These are phyloP conservation scores for Xestia sexstrigata DNA, from an alignment of 2,888 invertebrate species.

Conservation along the genomic window DNA sequence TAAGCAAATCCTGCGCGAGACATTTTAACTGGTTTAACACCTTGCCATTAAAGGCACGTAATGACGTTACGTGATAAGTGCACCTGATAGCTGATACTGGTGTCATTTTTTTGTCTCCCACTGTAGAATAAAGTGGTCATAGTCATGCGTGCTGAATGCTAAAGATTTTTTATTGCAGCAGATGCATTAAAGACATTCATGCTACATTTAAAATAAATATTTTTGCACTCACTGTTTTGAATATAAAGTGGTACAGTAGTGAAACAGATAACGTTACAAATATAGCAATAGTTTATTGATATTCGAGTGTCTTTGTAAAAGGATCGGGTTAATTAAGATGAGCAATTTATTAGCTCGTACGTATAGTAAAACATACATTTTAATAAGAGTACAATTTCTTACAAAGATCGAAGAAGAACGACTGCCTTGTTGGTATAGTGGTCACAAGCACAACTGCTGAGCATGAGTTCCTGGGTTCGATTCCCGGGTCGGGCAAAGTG, in stretches of 20 bases:
- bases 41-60: constrained; percentile 65
- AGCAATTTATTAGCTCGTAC: constrained; percentile 16
- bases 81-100: constrained; percentile 52
- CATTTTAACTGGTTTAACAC: constrained; percentile 74
- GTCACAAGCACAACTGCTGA: too few relatives aligned
- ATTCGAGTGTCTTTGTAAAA: constrained; percentile 14
- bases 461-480: too few relatives aligned
- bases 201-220: constrained; percentile 50
- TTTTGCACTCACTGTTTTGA: constrained; percentile 41
- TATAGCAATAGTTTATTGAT: constrained; percentile 41
- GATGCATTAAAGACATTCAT: constrained; percentile 35
- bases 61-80: constrained; percentile 63
- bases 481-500: too few relatives aligned
- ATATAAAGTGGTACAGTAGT: constrained; percentile 43
- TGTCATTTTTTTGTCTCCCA: constrained; percentile 58
- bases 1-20: constrained; percentile 73
- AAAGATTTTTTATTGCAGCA: constrained; percentile 50
- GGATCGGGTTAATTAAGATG: constrained; percentile 5
- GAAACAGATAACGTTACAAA: constrained; percentile 38
- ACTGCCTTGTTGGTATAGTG: too few relatives aligned
- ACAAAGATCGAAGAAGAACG: too few relatives aligned
- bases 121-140: constrained; percentile 57
- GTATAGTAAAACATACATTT: background rate
- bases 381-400: too few relatives aligned
- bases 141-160: constrained; percentile 57